Evolutionary conservation across 2,888 invertebrate species (phyloP).

Genomic region (Drosophila crucigera): DNA sequence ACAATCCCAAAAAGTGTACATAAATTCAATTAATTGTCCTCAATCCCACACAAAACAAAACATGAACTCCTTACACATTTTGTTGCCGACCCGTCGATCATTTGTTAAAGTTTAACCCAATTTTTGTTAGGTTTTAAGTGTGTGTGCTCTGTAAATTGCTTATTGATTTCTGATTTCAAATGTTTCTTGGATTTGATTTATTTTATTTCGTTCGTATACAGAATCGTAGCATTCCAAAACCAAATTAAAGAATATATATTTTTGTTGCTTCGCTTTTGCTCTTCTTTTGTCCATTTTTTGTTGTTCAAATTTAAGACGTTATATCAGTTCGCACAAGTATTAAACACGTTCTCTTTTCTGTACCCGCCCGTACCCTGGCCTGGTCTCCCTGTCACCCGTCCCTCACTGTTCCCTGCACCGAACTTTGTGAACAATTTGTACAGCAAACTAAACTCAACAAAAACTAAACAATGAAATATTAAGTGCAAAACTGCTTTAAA

Average conservation of each 20-base stretch:
- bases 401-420: slow-evolving; percentile 53
- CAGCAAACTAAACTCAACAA: slow-evolving; percentile 63
- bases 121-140: slow-evolving; percentile 79
- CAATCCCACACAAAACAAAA: slow-evolving; percentile 45
- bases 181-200: slow-evolving; percentile 15
- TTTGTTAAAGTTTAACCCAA: slow-evolving; percentile 71
- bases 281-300: slow-evolving; percentile 19
- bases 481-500: slow-evolving; percentile 75
- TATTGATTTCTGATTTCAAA: slow-evolving; percentile 49
- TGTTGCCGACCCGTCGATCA: slow-evolving; percentile 51
- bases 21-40: slow-evolving; percentile 60
- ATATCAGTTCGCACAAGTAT: slow-evolving; percentile 75
- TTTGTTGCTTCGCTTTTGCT: slow-evolving; percentile 41
- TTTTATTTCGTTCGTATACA: slow-evolving; percentile 53
- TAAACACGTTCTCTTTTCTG: slow-evolving; percentile 52
- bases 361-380: slow-evolving; percentile 19
- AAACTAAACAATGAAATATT: slow-evolving; percentile 68
- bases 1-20: slow-evolving; percentile 58
- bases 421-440: slow-evolving; percentile 71
- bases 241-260: slow-evolving; percentile 49
- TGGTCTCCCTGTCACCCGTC: slow-evolving; percentile 24
- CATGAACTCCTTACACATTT: slow-evolving; percentile 33
- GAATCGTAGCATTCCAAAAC: slow-evolving; percentile 76
- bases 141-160: slow-evolving; percentile 61
- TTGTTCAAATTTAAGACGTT: slow-evolving; percentile 48